Conservation (phyloP, 2,888 invertebrate genomes). For the Stenichneumon culpator region DNA sequence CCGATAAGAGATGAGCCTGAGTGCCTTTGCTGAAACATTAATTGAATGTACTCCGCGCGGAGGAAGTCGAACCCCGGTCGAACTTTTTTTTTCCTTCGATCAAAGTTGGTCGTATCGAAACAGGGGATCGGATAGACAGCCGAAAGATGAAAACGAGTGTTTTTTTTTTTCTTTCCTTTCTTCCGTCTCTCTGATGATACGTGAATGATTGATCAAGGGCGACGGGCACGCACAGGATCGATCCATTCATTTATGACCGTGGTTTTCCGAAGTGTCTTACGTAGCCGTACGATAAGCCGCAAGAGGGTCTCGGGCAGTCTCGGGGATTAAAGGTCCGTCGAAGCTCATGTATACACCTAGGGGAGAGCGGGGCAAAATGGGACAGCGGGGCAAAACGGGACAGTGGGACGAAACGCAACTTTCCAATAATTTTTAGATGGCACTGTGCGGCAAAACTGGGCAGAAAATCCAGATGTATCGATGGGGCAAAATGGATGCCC, state of each 20-base stretch:
- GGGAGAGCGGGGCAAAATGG: too few species aligned
- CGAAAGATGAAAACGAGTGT: constrained; percentile 29
- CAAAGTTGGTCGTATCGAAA: constrained; percentile 20
- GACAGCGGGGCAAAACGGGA: too few species aligned
- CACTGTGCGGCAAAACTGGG: too few species aligned
- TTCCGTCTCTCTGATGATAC: constrained; percentile 9
- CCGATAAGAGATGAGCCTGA: constrained; percentile 5
- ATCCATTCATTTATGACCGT: constrained; percentile 30
- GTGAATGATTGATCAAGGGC: constrained; percentile 59
- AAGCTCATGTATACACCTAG: constrained; percentile 30
- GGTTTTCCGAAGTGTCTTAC: constrained; percentile 47
- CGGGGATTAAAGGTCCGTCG: constrained; percentile 53
- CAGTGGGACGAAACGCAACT: too few species aligned
- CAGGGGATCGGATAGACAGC: not conserved
- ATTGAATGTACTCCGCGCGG: constrained; percentile 23
- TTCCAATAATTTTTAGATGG: too few species aligned
- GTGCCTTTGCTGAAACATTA: constrained; percentile 27
- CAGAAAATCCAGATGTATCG: too few species aligned
- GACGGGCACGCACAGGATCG: constrained; percentile 41
- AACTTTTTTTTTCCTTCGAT: constrained; percentile 20
- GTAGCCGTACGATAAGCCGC: constrained; percentile 55
- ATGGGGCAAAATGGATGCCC: too few species aligned
- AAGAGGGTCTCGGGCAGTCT: constrained; percentile 49
- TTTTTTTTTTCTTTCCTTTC: not conserved
- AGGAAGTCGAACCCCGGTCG: constrained; percentile 1